A percentile compares a stretch with the other conserved stretches of the same genome.
Evolutionary conservation across 2,888 invertebrate genomes (phyloP).

Genomic region (Antitype chi): DNA sequence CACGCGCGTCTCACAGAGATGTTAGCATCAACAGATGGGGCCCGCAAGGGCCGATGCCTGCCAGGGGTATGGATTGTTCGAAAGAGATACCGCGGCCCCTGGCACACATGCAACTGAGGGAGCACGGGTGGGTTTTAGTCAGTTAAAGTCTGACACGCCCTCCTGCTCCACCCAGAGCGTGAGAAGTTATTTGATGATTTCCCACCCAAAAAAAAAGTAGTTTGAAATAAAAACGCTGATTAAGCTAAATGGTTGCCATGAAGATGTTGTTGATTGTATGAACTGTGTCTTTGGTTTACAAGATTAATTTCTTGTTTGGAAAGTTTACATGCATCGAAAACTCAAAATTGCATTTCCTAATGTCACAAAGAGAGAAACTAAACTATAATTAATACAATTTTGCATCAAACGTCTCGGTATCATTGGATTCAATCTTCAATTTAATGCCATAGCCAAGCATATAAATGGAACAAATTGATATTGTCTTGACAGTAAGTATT

Average conservation of each 20-base stretch:
- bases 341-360: background rate
- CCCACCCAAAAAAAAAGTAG: no score
- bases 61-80: no score
- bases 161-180: no score
- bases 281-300: background rate
- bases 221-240: background rate
- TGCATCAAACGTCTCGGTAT: background rate
- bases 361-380: background rate
- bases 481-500: background rate
- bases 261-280: background rate
- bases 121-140: no score
- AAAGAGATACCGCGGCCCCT: no score
- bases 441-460: background rate
- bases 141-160: no score
- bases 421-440: background rate
- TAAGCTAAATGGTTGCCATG: background rate
- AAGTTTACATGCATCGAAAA: background rate
- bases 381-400: background rate
- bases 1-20: no score
- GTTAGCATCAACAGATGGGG: no score
- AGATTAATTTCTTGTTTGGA: background rate
- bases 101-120: no score
- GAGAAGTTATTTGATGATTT: no score
- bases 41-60: no score
- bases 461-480: slow-evolving; percentile 5